Evolutionary conservation across 2,797 vertebrate species (phyloP).

Genomic region (Melopsittacus undulatus): DNA sequence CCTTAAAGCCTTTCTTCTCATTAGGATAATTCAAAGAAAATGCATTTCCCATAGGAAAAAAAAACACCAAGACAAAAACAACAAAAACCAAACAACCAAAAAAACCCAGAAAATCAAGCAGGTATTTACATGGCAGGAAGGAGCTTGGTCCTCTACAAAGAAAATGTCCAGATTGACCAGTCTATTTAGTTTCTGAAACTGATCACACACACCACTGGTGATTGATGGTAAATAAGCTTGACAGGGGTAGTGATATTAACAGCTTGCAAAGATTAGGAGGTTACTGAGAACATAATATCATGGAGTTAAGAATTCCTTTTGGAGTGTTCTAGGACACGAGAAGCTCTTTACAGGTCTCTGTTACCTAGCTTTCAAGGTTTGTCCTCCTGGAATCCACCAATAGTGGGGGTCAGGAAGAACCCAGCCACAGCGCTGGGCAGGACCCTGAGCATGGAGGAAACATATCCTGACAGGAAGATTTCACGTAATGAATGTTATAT

Average conservation of each 20-base stretch:
- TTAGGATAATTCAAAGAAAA: neutral
- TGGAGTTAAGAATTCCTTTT: neutral
- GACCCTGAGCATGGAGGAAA: neutral
- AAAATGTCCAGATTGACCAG: neutral
- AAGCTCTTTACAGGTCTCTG: neutral
- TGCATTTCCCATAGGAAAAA: neutral
- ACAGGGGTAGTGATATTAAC: neutral
- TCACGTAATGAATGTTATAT: neutral
- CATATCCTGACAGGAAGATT: neutral
- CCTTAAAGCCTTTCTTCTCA: neutral
- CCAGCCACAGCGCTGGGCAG: neutral
- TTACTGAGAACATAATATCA: constrained; percentile 6
- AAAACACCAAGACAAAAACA: neutral
- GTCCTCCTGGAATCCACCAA: neutral
- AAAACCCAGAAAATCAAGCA: neutral
- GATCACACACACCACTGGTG: neutral
- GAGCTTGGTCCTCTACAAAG: neutral
- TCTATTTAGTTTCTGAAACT: neutral
- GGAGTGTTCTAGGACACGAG: neutral
- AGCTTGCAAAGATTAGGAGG: neutral
- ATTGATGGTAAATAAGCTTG: constrained; percentile 21
- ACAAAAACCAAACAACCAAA: neutral
- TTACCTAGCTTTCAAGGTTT: neutral
- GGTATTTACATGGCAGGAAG: neutral
- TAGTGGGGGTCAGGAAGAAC: neutral